A percentile compares a stretch with the other conserved stretches of the same genome.
Evolutionary conservation across 2,113 vertebrate species (phyloP).

Genomic region (Baryphthengus martii): DNA sequence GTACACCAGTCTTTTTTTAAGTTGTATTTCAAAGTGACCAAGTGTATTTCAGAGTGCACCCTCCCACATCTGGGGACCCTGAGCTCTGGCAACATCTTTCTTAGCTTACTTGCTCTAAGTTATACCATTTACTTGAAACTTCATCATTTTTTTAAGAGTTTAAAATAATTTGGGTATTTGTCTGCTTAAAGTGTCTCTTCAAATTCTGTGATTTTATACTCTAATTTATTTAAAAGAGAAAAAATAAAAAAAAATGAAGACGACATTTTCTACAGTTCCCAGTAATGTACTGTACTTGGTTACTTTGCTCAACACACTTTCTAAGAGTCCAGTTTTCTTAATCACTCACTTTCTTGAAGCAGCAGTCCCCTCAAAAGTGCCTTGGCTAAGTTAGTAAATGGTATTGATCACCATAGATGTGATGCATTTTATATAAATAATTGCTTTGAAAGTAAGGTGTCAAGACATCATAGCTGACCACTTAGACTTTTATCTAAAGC

Average conservation of each 20-base stretch:
- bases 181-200: background rate
- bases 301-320: background rate
- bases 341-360: background rate
- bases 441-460: background rate
- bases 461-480: background rate
- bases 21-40: background rate
- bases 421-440: background rate
- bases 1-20: background rate
- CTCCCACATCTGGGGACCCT: rapidly evolving
- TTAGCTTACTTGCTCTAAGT: background rate
- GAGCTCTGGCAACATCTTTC: background rate
- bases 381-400: background rate
- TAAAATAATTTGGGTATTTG: background rate
- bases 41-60: rapidly evolving
- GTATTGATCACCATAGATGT: background rate
- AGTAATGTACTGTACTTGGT: background rate
- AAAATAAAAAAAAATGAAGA: background rate
- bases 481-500: background rate
- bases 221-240: background rate
- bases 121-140: background rate
- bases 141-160: background rate
- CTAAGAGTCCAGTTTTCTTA: background rate
- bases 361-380: background rate
- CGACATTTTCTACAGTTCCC: background rate
- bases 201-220: background rate